phyloP scores from a whole-genome alignment of 2,888 invertebrate genomes.

The Rugalucina vietnamica region DNA sequence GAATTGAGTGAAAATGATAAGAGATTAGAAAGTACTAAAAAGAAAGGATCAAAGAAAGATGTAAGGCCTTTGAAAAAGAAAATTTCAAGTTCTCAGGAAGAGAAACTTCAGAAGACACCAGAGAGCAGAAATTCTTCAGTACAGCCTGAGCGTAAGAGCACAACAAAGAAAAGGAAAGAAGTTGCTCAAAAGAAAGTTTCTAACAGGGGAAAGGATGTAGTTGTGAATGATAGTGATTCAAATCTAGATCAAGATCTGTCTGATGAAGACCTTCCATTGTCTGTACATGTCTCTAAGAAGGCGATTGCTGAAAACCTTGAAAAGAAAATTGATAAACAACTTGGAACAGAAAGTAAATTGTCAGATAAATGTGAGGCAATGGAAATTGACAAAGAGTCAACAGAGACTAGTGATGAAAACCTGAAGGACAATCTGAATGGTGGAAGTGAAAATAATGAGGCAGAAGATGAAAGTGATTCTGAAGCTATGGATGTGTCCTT shows the following conservation, averaged over 20 bases:
- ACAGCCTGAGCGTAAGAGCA: conserved; percentile 66
- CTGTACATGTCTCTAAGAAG: conserved; percentile 2
- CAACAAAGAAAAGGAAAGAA: conserved; percentile 72
- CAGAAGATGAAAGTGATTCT: background rate
- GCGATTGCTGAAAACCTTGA: conserved; percentile 18
- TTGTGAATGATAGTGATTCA: conserved; percentile 42
- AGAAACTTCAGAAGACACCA: conserved; percentile 66
- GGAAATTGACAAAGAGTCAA: background rate
- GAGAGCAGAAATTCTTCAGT: conserved; percentile 52
- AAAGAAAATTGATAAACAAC: conserved; percentile 21
- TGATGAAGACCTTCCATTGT: conserved; percentile 38
- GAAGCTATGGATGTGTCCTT: conserved; percentile 3
- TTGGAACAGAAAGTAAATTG: background rate
- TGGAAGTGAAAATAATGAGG: background rate
- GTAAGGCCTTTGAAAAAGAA: background rate
- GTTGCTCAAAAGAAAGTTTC: conserved; percentile 64
- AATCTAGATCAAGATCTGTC: conserved; percentile 16
- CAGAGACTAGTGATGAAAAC: background rate
- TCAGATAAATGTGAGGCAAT: background rate
- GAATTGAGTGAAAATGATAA: background rate
- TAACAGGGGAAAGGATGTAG: conserved; percentile 20
- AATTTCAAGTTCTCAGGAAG: background rate
- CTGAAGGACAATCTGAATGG: background rate
- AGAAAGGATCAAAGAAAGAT: background rate
- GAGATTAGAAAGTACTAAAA: background rate